Evolutionary conservation across 2,888 invertebrate species (phyloP), one percentile per base, ranked within the genome.

Genomic region (Leptopilina myrica): DNA sequence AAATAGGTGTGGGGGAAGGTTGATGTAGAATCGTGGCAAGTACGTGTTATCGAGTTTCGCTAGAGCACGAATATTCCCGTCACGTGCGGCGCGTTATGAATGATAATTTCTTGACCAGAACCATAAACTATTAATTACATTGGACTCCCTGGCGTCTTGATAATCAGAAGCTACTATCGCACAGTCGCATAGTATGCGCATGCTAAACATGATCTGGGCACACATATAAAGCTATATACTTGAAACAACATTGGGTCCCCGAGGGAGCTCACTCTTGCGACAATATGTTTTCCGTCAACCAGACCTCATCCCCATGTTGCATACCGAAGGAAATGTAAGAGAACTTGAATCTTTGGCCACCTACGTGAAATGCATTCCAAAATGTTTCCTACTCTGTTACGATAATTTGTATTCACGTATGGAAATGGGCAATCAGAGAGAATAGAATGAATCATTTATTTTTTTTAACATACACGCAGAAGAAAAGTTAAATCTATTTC

Each of bases 91-190:
- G 80, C 81, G 80, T 81, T 87, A 85, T 85, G 85, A 87, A 87
- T 87, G 86, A 87, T 88, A 87, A 87, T 88, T 85, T 84, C 83
- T 83, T 79, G 49, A 78, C 59, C 76, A 80, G 81, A 77, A 76
- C 82, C 82, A 85, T 87, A 87, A 88, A 87, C 85, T 87, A 87
- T 88, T 88, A 87, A 86, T 87, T 87, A 86, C 86, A 83, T 64
- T 81, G 81, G 80, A 82, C 82, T 78, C 80, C 80, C 76, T 78
- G 79, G 81, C 78, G 81, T 81, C 81, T 81, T 80, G 86, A 87
- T 85, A 86, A 86, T 85, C 87, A 83, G 86, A 76, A 85, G 82
- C 83, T 83, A 82, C 82, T 82, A 83, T 76, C 79, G 77, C 26
- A 56, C 64, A 75, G 49, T 65, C 49, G 76, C 82, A 81, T 65